Percentiles rank a stretch among this genome's conserved stretches.
Evolutionary conservation across 2,113 vertebrate genomes (phyloP).

Genomic region (Oncorhynchus nerka): DNA sequence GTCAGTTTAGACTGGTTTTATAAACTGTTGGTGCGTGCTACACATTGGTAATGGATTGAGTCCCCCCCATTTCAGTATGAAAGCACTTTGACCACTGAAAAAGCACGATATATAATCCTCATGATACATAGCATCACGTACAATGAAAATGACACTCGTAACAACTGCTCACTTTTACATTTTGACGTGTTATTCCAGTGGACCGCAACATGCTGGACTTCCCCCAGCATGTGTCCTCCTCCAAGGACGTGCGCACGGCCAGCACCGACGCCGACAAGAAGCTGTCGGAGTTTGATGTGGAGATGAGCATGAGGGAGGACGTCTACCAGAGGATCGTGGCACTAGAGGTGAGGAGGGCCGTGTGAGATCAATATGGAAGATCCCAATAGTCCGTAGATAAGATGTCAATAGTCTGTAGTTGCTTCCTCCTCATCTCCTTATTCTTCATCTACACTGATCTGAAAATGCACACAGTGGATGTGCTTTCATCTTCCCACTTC

Average conservation of each 20-base stretch:
- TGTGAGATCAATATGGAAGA: background rate
- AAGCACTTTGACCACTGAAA: too few species aligned
- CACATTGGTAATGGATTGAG: too few species aligned
- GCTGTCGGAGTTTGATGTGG: slow-evolving; percentile 94
- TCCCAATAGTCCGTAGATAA: background rate
- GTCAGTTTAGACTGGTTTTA: too few species aligned
- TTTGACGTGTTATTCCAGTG: slow-evolving; percentile 66
- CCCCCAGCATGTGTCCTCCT: slow-evolving; percentile 90
- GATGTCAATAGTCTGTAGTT: too few species aligned
- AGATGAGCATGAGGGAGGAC: slow-evolving; percentile 97
- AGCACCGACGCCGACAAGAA: slow-evolving; percentile 94
- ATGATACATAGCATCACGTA: too few species aligned
- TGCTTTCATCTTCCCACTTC: background rate
- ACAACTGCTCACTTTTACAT: background rate
- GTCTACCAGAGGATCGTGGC: slow-evolving; percentile 90
- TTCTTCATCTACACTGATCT: background rate
- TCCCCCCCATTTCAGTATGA: too few species aligned
- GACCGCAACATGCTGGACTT: slow-evolving; percentile 93
- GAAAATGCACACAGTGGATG: background rate
- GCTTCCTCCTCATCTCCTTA: background rate
- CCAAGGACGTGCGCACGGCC: slow-evolving; percentile 82
- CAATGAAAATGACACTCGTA: too few species aligned
- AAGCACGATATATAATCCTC: too few species aligned
- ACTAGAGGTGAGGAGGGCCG: slow-evolving; percentile 78
- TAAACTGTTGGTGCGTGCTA: too few species aligned